Base-by-base conservation (phyloP, 1,140 invertebrate species). In the Dreissena polymorpha region DNA sequence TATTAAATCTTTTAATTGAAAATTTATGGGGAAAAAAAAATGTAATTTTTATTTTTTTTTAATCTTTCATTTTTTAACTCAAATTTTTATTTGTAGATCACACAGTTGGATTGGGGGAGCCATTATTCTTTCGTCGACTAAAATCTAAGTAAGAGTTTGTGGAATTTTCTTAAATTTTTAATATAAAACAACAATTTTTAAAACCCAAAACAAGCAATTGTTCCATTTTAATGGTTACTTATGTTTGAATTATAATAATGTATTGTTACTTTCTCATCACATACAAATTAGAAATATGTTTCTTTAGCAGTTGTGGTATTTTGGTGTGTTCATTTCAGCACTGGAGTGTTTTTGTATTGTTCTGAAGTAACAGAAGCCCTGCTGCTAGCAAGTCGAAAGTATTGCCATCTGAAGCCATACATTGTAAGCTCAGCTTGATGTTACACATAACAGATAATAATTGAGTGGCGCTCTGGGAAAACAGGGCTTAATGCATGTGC, bases 71-170 rank as follows among this genome's bases (percentile, higher is more conserved):
- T 60, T 2, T 60, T 60, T 3, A n/a, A 12, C 53, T 55, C 25
- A 25, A 70, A 51, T 77, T 82, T 57, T 49, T 39, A 63, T 49
- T 88, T 88, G 50, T 85, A 91, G 90, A 91, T 89, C 90, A 91
- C 76, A 91, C 89, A 78, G 72, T 75, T 51, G 90, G 90, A n/a
- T 85, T 91, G 53, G 57, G 78, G 13, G 81, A 65, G 57, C 13
- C 57, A 23, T 39, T 53, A 16, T 91, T 91, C 51, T n/a, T 80
- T 51, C 69, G 86, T 73, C 71, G 83, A 60, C 57, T 91, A 23
- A 65, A 86, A 60, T 82, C 77, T 60, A 86, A 85, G 89, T 91
- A 83, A 79, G 83, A 85, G 49, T 8, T n/a, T 70, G 16, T 63
- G 60, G 14, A 16, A 81, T n/a, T 50, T 10, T 39, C 12, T 55